phyloP scores from a whole-genome alignment of 2,113 vertebrate genomes.

The Pavo muticus region DNA sequence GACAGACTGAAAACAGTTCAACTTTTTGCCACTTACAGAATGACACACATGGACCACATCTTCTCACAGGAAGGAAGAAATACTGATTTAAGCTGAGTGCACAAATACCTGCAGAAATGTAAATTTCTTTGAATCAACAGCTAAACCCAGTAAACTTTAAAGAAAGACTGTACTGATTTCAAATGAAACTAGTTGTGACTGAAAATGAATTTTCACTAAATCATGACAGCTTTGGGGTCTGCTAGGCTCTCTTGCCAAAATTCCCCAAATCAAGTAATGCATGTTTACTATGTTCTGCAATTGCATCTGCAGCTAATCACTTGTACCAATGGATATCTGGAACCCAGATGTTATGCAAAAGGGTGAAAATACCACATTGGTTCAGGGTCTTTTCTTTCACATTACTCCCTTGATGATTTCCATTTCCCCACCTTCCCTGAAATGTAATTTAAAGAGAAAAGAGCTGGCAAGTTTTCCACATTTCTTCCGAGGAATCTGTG shows the following conservation, averaged over 20 bases:
- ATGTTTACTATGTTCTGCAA: not conserved
- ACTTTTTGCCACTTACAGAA: not conserved
- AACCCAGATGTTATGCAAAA: constrained; percentile 12
- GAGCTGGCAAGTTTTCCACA: constrained; percentile 4
- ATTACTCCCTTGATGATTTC: constrained; percentile 14
- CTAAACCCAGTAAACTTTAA: not conserved
- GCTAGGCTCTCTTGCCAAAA: not conserved
- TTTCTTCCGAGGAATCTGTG: not conserved
- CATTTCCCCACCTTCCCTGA: not conserved
- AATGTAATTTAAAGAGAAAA: constrained; percentile 4
- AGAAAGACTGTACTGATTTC: not conserved
- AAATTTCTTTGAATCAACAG: not conserved
- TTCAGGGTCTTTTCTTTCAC: not conserved
- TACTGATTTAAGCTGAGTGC: not conserved
- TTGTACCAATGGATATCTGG: constrained; percentile 22
- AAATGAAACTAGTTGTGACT: not conserved
- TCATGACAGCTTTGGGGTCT: not conserved
- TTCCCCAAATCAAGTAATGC: not conserved
- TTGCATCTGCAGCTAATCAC: not conserved
- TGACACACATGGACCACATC: not conserved
- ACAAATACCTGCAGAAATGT: not conserved
- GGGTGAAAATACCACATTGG: not conserved
- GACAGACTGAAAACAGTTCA: not conserved
- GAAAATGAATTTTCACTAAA: not conserved
- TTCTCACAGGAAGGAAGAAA: not conserved